These are phyloP conservation scores for Dreissena rostriformis DNA, from an alignment of 1,140 invertebrate genomes.

Conservation along the genomic window DNA sequence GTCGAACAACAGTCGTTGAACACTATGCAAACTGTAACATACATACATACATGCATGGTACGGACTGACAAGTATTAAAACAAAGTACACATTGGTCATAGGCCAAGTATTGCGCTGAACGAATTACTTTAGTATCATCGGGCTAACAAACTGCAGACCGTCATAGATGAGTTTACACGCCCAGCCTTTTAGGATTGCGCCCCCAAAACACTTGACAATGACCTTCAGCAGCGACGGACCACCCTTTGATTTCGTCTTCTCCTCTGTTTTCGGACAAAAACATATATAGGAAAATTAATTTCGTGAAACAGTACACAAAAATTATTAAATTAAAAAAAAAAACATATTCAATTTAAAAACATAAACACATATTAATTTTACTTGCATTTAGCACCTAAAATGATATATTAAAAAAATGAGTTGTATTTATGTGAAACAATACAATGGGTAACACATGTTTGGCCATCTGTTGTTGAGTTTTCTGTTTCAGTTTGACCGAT, in stretches of 20 bases:
- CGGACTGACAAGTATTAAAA: too few relatives aligned
- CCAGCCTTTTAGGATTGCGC: constrained; percentile 64
- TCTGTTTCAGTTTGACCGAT: too few relatives aligned
- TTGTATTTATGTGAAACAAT: too few relatives aligned
- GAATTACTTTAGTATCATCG: constrained; percentile 70
- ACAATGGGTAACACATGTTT: too few relatives aligned
- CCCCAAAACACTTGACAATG: constrained; percentile 69
- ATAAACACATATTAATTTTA: not conserved
- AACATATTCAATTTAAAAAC: not conserved
- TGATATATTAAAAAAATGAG: too few relatives aligned
- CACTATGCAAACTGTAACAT: too few relatives aligned
- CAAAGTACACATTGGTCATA: too few relatives aligned
- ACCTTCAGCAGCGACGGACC: constrained; percentile 70
- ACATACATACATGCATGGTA: too few relatives aligned
- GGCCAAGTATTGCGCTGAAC: too few relatives aligned
- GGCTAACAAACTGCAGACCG: constrained; percentile 74
- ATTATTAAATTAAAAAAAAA: not conserved
- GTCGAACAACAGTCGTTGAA: too few relatives aligned
- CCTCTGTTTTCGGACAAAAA: constrained; percentile 14
- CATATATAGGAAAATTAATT: not conserved
- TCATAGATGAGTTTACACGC: constrained; percentile 75
- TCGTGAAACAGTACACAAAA: not conserved
- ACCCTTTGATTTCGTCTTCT: constrained; percentile 58
- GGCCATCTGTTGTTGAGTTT: too few relatives aligned
- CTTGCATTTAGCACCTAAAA: too few relatives aligned